These are phyloP conservation scores for Galaxias olidus DNA, from an alignment of 2,797 vertebrate species.

Conservation along the genomic window DNA sequence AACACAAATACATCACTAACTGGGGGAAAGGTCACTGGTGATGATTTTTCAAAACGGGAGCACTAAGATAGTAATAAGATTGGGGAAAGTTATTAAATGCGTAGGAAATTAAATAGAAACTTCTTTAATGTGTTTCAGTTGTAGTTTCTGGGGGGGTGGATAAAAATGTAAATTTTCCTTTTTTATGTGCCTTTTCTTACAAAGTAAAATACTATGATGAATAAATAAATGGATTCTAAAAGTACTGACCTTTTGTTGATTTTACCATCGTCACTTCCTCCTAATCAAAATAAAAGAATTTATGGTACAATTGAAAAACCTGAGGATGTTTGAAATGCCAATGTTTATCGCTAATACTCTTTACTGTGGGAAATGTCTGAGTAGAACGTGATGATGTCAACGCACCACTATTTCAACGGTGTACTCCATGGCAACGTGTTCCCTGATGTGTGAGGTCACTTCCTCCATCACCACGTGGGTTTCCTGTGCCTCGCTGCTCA, in stretches of 20 bases:
- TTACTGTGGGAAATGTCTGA: not conserved
- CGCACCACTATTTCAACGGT: constrained; percentile 48
- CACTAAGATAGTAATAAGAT: no score
- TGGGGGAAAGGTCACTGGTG: no score
- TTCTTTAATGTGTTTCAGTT: no score
- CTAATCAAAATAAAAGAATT: constrained; percentile 34
- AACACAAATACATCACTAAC: no score
- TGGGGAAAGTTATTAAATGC: no score
- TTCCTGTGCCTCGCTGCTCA: constrained; percentile 34
- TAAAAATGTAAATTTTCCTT: not conserved
- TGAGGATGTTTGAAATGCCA: not conserved
- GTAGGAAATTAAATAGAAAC: no score
- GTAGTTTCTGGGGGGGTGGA: no score
- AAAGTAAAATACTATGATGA: not conserved
- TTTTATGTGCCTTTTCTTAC: not conserved
- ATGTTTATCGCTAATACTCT: not conserved
- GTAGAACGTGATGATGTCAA: not conserved
- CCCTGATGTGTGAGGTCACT: constrained; percentile 29
- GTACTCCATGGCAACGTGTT: constrained; percentile 48
- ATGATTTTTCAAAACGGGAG: no score
- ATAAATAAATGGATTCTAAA: not conserved
- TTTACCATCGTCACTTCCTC: constrained; percentile 44
- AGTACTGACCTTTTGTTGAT: constrained; percentile 44
- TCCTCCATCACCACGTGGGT: constrained; percentile 44
- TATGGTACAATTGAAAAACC: not conserved